These are phyloP conservation scores for Clamator glandarius DNA, from an alignment of 2,797 vertebrate species.

Conservation along the genomic window DNA sequence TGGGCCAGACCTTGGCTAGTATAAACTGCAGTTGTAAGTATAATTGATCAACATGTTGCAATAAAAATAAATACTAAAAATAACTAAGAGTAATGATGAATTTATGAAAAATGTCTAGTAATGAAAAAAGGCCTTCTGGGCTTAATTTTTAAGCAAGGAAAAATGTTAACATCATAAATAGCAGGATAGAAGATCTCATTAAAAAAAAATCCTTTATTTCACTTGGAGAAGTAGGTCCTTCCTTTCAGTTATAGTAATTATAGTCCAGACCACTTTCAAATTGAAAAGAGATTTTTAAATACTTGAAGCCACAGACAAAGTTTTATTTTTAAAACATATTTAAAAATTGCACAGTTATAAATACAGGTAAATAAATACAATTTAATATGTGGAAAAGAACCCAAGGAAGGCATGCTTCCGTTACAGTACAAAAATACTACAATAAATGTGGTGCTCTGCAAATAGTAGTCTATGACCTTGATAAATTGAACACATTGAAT, in stretches of 20 bases:
- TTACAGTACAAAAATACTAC: conserved; percentile 81
- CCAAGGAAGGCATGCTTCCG: conserved; percentile 80
- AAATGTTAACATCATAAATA: conserved; percentile 9
- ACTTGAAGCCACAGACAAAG: conserved; percentile 78
- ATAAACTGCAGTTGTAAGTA: background rate
- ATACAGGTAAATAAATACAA: conserved; percentile 79
- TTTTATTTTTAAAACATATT: conserved; percentile 82
- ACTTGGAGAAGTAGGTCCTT: background rate
- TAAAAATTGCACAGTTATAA: conserved; percentile 80
- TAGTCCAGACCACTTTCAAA: conserved; percentile 5
- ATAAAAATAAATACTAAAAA: background rate
- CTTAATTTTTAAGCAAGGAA: conserved; percentile 23
- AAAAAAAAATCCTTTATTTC: background rate
- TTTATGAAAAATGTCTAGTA: background rate
- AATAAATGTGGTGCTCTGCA: conserved; percentile 74
- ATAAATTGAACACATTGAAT: conserved; percentile 71
- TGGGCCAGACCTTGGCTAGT: background rate
- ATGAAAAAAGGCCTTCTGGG: background rate
- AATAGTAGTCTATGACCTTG: conserved; percentile 61
- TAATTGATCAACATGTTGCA: background rate
- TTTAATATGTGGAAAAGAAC: conserved; percentile 78
- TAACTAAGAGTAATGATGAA: background rate
- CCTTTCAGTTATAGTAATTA: conserved; percentile 9
- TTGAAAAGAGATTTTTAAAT: conserved; percentile 58
- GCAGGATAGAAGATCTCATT: background rate